Percentiles rank a stretch among this genome's conserved stretches.
Conservation (phyloP, 2,888 invertebrate species). For the Metallyticus violacea region DNA sequence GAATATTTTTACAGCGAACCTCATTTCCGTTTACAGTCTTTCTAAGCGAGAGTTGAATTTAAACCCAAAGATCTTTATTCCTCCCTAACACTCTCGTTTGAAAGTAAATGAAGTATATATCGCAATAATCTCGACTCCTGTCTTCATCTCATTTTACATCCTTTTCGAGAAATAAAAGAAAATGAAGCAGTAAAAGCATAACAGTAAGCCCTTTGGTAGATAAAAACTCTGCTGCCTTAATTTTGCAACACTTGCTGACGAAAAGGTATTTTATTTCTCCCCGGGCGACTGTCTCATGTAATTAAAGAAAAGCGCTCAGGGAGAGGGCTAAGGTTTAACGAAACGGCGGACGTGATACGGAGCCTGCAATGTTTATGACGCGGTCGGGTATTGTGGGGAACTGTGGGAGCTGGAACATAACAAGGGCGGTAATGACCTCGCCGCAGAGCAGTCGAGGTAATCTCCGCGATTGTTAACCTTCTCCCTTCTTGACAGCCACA, state of each 20-base stretch:
- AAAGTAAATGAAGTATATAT: not conserved
- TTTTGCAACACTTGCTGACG: not conserved
- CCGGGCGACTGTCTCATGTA: not conserved
- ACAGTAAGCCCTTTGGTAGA: not conserved
- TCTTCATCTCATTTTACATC: not conserved
- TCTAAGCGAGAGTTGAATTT: not conserved
- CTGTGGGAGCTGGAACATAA: not conserved
- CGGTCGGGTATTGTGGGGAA: too few species aligned
- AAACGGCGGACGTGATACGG: too few species aligned
- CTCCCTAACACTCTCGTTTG: not conserved
- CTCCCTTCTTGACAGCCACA: too few species aligned
- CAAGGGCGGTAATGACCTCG: not conserved
- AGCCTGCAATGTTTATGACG: not conserved
- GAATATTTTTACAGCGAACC: too few species aligned
- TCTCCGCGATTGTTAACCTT: too few species aligned
- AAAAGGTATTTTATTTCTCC: not conserved
- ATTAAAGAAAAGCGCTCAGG: not conserved
- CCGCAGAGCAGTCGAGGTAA: too few species aligned
- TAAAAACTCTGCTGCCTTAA: not conserved
- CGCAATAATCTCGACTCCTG: not conserved
- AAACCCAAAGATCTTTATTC: too few species aligned
- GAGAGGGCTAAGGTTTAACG: not conserved
- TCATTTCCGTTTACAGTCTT: not conserved
- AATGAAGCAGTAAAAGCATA: too few species aligned
- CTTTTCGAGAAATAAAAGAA: not conserved